These are phyloP conservation scores for Sparus aurata DNA, from an alignment of 2,797 vertebrate species.

Conservation along the genomic window DNA sequence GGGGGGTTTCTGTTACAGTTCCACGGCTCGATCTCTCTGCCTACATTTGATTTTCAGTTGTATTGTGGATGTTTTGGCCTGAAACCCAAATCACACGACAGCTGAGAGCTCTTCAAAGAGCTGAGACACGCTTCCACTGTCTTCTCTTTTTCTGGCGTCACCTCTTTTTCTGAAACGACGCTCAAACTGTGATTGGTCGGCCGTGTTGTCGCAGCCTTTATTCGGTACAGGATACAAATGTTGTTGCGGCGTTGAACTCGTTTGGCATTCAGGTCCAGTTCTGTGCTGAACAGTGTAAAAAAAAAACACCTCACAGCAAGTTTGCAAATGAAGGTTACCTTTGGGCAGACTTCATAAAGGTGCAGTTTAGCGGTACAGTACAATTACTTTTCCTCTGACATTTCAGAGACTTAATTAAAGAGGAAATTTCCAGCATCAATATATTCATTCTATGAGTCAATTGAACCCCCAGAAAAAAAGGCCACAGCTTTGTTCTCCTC, in stretches of 20 bases:
- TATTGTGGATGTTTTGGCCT: not conserved
- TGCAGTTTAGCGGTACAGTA: not conserved
- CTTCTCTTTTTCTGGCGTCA: not conserved
- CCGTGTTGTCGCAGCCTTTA: not conserved
- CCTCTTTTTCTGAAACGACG: not conserved
- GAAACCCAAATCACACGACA: not conserved
- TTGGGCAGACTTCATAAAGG: conserved; percentile 13
- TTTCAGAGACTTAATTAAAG: conserved; percentile 17
- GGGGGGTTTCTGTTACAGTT: no score
- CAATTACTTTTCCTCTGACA: not conserved
- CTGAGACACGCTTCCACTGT: not conserved
- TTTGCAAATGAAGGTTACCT: conserved; percentile 7
- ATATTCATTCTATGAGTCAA: not conserved
- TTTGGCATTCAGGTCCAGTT: not conserved
- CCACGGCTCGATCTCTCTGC: not conserved
- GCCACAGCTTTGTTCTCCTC: conserved; percentile 18
- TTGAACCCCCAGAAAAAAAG: conserved; percentile 1
- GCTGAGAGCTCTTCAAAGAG: no score
- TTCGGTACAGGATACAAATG: not conserved
- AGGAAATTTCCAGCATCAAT: not conserved
- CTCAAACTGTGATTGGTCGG: not conserved
- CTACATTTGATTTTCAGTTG: not conserved
- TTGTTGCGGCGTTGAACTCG: not conserved
- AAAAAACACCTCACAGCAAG: conserved; percentile 5
- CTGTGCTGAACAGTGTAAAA: not conserved